Conservation (phyloP, 2,888 invertebrate species). For the Priapulus caudatus region DNA sequence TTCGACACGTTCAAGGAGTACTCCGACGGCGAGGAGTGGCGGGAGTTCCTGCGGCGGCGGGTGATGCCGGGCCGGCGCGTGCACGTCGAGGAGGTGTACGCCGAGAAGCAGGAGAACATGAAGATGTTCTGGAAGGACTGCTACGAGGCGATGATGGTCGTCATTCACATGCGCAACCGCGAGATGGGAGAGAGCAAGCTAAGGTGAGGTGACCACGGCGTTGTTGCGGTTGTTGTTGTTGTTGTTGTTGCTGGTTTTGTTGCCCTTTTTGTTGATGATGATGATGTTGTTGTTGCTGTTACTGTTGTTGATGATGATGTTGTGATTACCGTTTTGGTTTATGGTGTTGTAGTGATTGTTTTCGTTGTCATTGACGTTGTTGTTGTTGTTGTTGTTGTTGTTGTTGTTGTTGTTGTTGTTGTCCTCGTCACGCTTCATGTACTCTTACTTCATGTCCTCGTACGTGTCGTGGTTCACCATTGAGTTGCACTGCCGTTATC, state of each 20-base stretch:
- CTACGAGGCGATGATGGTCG: constrained; percentile 48
- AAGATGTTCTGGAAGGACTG: constrained; percentile 50
- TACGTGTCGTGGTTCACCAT: constrained; percentile 8
- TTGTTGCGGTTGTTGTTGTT: too few relatives aligned
- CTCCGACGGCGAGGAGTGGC: constrained; percentile 47
- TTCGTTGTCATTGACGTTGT: too few relatives aligned
- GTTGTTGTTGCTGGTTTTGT: too few relatives aligned
- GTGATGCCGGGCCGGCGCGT: constrained; percentile 21
- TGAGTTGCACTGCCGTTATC: not conserved
- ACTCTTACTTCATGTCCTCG: not conserved
- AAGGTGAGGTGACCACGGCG: constrained; percentile 34
- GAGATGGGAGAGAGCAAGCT: constrained; percentile 47
- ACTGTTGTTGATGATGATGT: constrained; percentile 5
- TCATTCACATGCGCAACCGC: constrained; percentile 45
- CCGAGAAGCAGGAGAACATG: constrained; percentile 32
- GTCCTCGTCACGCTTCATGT: not conserved
- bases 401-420: not conserved
- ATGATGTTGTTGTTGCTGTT: not conserved
- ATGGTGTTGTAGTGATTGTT: too few relatives aligned
- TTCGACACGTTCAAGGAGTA: constrained; percentile 50
- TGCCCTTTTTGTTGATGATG: too few relatives aligned
- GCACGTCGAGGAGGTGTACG: constrained; percentile 2
- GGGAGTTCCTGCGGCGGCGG: constrained; percentile 32
- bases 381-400: not conserved
- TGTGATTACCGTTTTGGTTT: too few relatives aligned